Evolutionary conservation across 2,888 invertebrate species (phyloP), one percentile per base, ranked within the genome.

Genomic region (Tiphia femorata): DNA sequence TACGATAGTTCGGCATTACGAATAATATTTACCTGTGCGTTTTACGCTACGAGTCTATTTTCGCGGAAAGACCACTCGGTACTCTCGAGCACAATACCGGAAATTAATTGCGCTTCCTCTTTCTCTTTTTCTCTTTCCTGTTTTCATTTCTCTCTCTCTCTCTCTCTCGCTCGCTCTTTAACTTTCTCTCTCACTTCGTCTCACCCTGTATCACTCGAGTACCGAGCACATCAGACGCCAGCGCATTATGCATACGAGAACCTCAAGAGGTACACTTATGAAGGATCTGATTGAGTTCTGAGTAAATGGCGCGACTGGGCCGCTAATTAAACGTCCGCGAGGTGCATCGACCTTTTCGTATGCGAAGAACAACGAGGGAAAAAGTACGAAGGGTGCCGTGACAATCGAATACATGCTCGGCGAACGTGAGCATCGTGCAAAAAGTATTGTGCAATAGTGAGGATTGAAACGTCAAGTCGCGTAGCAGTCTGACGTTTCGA

Each of bases 251-350:
- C 80, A 81, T 81, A 77, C 78, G 72, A 73, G 70, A 64, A 46
- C 62, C 58, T n/a, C 37, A 54, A 53, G 65, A 62, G 59, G 58
- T 54, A 49, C 65, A 71, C 78, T 79, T 81, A 81, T 81, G 81
- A 81, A 79, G 77, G 79, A 81, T 81, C 81, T 81, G 81, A 81
- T 81, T 81, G 81, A 81, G 81, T 81, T 81, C 81, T 81, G 80
- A 78, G 81, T 81, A 81, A 73, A 75, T 78, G 78, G 78, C 75
- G 75, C 76, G 74, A 65, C 64, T 72, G 71, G 78, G 77, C 78
- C 75, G 79, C 77, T 81, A 81, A 81, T 81, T 81, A 81, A 80
- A 80, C 78, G 76, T 76, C 76, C 76, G 72, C 75, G 67, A 70
- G 38, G 58, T 48, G 46, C 57, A 40, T 51, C 51, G 59, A 57